Conservation (phyloP, 2,797 vertebrate species). For the Meda fulgida region DNA sequence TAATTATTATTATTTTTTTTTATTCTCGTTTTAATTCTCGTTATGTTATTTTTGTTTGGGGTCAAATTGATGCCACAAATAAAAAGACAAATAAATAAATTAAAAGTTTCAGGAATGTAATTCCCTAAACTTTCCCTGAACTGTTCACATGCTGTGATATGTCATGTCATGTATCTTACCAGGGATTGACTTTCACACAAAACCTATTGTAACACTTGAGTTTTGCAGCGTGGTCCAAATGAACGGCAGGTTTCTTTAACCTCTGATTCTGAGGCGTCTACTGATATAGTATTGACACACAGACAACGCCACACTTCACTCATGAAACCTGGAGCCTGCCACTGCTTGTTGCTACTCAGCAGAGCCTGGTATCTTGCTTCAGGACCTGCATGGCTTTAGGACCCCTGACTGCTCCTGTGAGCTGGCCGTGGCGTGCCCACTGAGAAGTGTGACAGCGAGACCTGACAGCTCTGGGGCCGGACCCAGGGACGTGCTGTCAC, state of each 20-base stretch:
- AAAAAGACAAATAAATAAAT: background rate
- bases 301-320: conserved; percentile 68
- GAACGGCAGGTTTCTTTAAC: background rate
- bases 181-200: conserved; percentile 5
- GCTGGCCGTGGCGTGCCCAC: conserved; percentile 73
- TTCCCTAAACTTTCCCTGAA: background rate
- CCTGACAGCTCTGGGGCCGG: conserved; percentile 80
- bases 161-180: background rate
- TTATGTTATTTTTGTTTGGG: background rate
- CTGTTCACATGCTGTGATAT: conserved; percentile 7
- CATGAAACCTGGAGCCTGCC: conserved; percentile 68
- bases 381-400: conserved; percentile 71
- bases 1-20: too few relatives aligned
- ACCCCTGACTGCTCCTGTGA: conserved; percentile 76
- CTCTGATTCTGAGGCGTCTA: conserved; percentile 20
- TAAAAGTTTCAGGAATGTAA: too few relatives aligned
- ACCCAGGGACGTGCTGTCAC: conserved; percentile 78
- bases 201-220: conserved; percentile 1
- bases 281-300: conserved; percentile 62
- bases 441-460: conserved; percentile 80
- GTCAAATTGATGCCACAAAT: background rate
- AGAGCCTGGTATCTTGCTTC: conserved; percentile 72
- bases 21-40: too few relatives aligned
- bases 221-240: background rate
- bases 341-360: conserved; percentile 78